Conservation (phyloP, 1,140 invertebrate genomes). For the Melitaea cinxia region DNA sequence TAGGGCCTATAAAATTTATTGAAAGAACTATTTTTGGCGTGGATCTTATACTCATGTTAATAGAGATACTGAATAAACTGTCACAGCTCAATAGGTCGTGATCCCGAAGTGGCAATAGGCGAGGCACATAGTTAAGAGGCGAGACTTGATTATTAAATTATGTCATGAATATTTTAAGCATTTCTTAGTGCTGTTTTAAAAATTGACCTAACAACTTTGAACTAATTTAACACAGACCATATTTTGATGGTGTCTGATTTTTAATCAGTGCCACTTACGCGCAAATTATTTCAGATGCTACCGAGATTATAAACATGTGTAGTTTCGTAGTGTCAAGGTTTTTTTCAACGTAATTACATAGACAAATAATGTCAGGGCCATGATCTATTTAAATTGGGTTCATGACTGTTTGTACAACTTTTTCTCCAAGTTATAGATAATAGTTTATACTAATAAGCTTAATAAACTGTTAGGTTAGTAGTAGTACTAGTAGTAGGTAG, state of each 20-base stretch:
- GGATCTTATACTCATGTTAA: no score
- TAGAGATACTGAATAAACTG: no score
- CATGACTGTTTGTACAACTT: no score
- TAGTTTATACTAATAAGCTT: no score
- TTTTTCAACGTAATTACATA: background rate
- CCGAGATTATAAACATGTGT: conserved; percentile 6
- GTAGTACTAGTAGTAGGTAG: no score
- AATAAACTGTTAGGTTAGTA: no score
- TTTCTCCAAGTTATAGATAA: no score
- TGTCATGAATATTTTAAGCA: background rate
- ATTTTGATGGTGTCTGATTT: background rate
- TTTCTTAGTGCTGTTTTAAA: background rate
- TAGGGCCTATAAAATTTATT: no score
- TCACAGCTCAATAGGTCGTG: no score
- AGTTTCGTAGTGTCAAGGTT: background rate
- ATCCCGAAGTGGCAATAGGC: no score
- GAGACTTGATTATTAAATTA: background rate
- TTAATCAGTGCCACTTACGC: conserved; percentile 11
- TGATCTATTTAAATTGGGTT: background rate
- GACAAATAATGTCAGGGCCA: background rate
- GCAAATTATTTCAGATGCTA: background rate
- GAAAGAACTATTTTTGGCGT: no score
- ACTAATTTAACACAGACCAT: conserved; percentile 17
- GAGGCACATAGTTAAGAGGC: no score
- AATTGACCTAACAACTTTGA: background rate